These are phyloP conservation scores for Apoda limacodes DNA, from an alignment of 2,888 invertebrate species.

Conservation along the genomic window DNA sequence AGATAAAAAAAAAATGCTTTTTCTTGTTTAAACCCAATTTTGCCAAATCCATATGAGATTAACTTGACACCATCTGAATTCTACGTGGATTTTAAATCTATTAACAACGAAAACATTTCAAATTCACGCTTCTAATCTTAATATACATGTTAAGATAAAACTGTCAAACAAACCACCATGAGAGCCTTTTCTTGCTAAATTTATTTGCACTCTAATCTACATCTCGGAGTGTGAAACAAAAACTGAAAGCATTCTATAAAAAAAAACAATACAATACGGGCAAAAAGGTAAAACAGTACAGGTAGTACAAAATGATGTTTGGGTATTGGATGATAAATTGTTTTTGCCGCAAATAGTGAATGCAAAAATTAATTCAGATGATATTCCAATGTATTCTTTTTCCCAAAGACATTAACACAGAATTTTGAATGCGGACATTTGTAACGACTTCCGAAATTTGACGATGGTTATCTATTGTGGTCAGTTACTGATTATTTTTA, in stretches of 20 bases:
- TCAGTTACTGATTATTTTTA: constrained; percentile 61
- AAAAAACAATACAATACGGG: constrained; percentile 53
- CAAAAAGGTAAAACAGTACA: constrained; percentile 56
- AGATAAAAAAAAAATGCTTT: too few species aligned
- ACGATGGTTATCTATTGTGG: constrained; percentile 36
- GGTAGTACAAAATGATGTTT: constrained; percentile 55
- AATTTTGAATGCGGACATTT: too few species aligned
- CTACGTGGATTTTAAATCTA: constrained; percentile 31
- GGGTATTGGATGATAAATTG: constrained; percentile 47
- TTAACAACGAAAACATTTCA: constrained; percentile 34
- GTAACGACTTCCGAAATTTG: constrained; percentile 7
- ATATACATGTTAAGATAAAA: constrained; percentile 43
- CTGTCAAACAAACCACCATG: constrained; percentile 28
- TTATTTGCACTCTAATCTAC: constrained; percentile 49
- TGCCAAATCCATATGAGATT: too few species aligned
- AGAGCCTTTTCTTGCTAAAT: constrained; percentile 41
- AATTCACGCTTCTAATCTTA: constrained; percentile 49
- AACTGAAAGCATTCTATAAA: constrained; percentile 42
- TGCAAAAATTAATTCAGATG: too few species aligned
- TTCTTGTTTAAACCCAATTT: too few species aligned
- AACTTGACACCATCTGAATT: too few species aligned
- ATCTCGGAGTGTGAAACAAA: constrained; percentile 49
- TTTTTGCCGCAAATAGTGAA: constrained; percentile 34
- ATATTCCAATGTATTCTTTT: too few species aligned
- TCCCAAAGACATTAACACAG: too few species aligned